Conservation (phyloP, 35 echinoderm and acorn worm genomes). For the Ophiothrix spiculata region DNA sequence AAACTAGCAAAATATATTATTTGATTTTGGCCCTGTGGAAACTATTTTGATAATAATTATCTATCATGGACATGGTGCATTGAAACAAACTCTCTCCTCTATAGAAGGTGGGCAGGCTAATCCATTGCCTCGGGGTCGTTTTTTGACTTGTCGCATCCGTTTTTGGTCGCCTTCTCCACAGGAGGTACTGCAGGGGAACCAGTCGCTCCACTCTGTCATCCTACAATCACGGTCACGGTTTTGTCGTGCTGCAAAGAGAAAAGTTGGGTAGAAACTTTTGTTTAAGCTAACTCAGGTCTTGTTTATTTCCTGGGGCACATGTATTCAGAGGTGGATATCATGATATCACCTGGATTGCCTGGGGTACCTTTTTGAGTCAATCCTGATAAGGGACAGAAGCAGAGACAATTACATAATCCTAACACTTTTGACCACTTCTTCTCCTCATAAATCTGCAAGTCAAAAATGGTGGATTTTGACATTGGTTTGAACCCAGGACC, state of each 20-base stretch:
- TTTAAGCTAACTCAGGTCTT: neutral
- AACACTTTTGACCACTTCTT: too few species aligned
- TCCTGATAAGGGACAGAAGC: neutral
- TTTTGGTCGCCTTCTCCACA: constrained; percentile 68
- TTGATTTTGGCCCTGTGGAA: too few species aligned
- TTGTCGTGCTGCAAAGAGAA: neutral
- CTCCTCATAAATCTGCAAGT: too few species aligned
- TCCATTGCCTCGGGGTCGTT: constrained; percentile 43
- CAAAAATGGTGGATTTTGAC: too few species aligned
- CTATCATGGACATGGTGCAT: neutral
- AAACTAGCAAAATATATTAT: too few species aligned
- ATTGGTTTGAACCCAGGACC: too few species aligned
- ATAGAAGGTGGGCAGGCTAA: constrained; percentile 38
- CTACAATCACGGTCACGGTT: constrained; percentile 60
- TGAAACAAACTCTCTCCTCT: constrained; percentile 65
- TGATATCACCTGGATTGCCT: too few species aligned
- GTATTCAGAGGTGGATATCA: too few species aligned
- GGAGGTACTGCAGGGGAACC: constrained; percentile 53
- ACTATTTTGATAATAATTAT: too few species aligned
- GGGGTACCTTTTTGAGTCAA: neutral
- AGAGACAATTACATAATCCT: neutral
- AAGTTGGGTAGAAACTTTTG: neutral
- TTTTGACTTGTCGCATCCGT: constrained; percentile 54
- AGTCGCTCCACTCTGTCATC: constrained; percentile 56
- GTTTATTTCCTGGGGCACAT: neutral